phyloP scores from a whole-genome alignment of 2,797 vertebrate species.

The Harpagifer antarcticus region DNA sequence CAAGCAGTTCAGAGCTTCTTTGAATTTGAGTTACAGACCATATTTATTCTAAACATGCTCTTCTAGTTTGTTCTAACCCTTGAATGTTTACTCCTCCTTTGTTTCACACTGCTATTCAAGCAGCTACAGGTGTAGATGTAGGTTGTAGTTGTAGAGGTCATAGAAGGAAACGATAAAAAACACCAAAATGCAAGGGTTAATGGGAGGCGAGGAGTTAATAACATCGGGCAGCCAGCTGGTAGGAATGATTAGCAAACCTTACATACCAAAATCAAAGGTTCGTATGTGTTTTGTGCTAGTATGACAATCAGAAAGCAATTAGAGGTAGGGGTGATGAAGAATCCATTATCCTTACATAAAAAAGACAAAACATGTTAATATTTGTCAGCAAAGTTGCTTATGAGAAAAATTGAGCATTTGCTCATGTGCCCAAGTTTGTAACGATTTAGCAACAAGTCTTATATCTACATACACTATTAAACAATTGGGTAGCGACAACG shows the following conservation, averaged over 20 bases:
- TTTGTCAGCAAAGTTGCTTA: neutral
- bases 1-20: neutral
- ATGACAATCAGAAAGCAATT: neutral
- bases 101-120: neutral
- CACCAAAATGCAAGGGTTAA: neutral
- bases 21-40: neutral
- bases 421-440: neutral
- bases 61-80: neutral
- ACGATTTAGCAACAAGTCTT: neutral
- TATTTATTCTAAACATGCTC: neutral
- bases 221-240: neutral
- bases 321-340: neutral
- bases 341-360: neutral
- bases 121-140: neutral
- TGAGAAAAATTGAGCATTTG: neutral
- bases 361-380: neutral
- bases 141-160: neutral
- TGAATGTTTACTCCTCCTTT: neutral
- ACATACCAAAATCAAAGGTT: neutral
- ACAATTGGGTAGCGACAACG: neutral
- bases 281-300: neutral
- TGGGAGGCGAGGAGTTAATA: rapidly evolving
- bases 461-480: no score
- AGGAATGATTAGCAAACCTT: neutral
- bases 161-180: neutral